Base-by-base conservation (phyloP, 2,797 vertebrate genomes). In the Iguana delicatissima region DNA sequence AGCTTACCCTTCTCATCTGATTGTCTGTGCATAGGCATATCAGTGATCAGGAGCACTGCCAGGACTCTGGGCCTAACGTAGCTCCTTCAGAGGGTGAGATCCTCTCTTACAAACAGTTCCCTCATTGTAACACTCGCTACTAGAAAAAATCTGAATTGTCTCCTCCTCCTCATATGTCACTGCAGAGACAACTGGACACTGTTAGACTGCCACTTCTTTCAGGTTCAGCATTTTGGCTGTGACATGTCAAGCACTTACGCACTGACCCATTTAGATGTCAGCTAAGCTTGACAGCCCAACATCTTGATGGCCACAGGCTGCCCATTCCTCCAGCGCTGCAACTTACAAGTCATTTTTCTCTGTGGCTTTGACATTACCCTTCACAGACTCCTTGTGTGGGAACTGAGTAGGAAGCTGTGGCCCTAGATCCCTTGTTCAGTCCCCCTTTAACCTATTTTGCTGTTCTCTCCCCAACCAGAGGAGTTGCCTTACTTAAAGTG, bases 401-500 rank as follows among this genome's bases (percentile, higher is more conserved):
- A 35, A 32, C 26, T 20, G 50, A 57, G 24, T 35, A 42, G 29
- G 24, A 16, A n/a, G 3, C 8, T 46, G 32, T 26, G 24, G 42
- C 26, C 26, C n/a, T 80, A 46, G 50, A 35, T 42, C 7, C 18
- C 1, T 84, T 55, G 50, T 32, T 67, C 29, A n/a, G n/a, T 16
- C 38, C 26, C n/a, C 32, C 24, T 52, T 85, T 64, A 80, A 77
- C 52, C 79, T 35, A 84, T 50, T 77, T 79, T 32, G 80, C n/a
- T 69, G 92, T 89, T 59, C 91, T 90, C 79, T 32, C 89, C 64
- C 93, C 89, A 83, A 55, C n/a, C 92, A 98, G 98, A 90, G 18
- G 98, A 98, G 94, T 96, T 98, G 89, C 98, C 98, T 0, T 98
- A 98, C 96, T 97, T 98, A 92, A 98, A 97, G 94, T 98, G 98